phyloP scores from a whole-genome alignment of 1,140 invertebrate species.

The Mylabris phalerata region DNA sequence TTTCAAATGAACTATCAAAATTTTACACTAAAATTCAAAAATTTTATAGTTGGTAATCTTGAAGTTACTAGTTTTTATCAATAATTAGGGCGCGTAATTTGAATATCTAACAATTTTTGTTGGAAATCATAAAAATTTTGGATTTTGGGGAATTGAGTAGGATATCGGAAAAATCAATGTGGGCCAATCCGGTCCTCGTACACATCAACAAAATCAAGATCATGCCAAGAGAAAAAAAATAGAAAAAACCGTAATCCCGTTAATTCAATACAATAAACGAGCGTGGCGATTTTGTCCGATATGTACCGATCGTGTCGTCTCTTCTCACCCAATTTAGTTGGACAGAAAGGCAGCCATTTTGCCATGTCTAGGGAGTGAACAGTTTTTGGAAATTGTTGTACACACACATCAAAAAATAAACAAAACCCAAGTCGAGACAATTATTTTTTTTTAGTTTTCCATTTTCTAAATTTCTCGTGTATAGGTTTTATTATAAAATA shows the following conservation, averaged over 20 bases:
- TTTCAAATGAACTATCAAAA: no score
- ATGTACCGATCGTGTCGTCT: constrained; percentile 14
- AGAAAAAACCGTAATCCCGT: constrained; percentile 8
- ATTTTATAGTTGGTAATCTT: no score
- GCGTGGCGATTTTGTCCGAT: no score
- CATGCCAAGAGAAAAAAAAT: constrained; percentile 1
- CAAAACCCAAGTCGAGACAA: neutral
- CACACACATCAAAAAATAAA: constrained; percentile 18
- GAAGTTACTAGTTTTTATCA: no score
- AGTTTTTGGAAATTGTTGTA: constrained; percentile 22
- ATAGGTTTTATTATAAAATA: neutral
- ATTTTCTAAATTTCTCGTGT: neutral
- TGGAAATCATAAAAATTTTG: no score
- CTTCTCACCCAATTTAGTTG: constrained; percentile 4
- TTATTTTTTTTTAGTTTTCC: neutral
- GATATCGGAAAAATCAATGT: no score
- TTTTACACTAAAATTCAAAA: no score
- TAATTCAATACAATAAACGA: constrained; percentile 17
- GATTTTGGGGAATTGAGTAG: no score
- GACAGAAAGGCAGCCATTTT: constrained; percentile 28
- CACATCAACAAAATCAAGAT: constrained; percentile 1
- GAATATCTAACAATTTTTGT: no score
- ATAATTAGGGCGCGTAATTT: no score
- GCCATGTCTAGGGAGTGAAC: constrained; percentile 31
- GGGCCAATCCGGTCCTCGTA: neutral